A percentile compares a stretch with the other conserved stretches of the same genome.
Evolutionary conservation across 2,113 vertebrate genomes (phyloP).

Genomic region (Axis porcinus): DNA sequence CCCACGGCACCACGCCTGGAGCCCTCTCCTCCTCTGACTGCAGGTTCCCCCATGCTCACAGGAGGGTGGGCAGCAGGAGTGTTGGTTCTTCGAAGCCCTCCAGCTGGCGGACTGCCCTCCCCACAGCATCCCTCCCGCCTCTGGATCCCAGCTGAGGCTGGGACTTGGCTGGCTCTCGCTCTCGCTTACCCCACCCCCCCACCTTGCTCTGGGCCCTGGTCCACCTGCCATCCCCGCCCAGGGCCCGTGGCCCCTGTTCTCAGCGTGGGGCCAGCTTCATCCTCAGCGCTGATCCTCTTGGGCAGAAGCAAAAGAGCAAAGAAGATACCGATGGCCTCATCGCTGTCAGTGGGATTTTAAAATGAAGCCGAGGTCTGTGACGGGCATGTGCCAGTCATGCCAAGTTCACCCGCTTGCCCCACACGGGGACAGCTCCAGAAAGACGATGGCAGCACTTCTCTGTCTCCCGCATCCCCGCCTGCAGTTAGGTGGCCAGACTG

Average conservation of each 20-base stretch:
- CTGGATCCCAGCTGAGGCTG: fast-evolving
- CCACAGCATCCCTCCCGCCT: fast-evolving
- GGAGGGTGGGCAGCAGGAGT: fast-evolving
- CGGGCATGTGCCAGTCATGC: neutral
- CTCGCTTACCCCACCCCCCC: neutral
- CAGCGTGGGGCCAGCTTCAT: fast-evolving
- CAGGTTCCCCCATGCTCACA: neutral
- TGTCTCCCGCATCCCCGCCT: fast-evolving
- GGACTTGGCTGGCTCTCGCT: neutral
- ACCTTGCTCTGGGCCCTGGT: neutral
- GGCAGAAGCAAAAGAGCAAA: neutral
- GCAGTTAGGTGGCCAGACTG: neutral
- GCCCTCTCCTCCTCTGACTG: neutral
- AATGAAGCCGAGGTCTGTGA: neutral
- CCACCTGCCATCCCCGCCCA: neutral
- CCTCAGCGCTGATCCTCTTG: neutral
- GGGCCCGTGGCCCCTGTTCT: neutral
- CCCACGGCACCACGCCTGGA: neutral
- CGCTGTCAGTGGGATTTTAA: neutral
- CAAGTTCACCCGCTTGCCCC: fast-evolving
- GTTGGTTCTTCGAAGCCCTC: neutral
- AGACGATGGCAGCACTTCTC: fast-evolving
- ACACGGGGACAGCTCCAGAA: neutral
- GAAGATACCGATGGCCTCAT: fast-evolving
- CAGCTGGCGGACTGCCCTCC: neutral